phyloP scores from a whole-genome alignment of 1,140 invertebrate species.

The Galleria mellonella region DNA sequence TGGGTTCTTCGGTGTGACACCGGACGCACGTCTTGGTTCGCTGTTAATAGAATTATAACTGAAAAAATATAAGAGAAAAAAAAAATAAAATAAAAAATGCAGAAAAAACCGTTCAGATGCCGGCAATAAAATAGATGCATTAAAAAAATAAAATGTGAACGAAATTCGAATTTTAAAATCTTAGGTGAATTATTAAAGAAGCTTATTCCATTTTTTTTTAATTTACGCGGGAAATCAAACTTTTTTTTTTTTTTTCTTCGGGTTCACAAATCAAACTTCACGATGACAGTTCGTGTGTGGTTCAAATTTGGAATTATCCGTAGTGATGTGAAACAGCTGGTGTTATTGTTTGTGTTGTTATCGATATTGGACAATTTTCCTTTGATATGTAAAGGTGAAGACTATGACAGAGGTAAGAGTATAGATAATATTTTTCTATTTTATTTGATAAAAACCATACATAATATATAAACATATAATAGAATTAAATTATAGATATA shows the following conservation, averaged over 20 bases:
- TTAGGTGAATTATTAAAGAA: constrained; percentile 10
- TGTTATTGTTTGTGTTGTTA: constrained; percentile 46
- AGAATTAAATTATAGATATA: too few species aligned
- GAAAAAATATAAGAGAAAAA: constrained; percentile 10
- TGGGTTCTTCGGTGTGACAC: constrained; percentile 44
- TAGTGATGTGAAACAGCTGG: constrained; percentile 52
- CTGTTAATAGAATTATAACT: not conserved
- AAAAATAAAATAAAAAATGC: constrained; percentile 37
- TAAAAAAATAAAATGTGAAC: constrained; percentile 36
- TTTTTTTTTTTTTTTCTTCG: too few species aligned
- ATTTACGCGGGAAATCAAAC: constrained; percentile 35
- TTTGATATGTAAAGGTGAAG: constrained; percentile 33
- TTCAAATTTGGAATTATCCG: constrained; percentile 27
- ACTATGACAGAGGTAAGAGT: constrained; percentile 46
- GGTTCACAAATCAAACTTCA: too few species aligned
- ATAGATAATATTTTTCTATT: too few species aligned
- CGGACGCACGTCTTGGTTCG: constrained; percentile 30
- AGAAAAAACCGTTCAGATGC: constrained; percentile 36
- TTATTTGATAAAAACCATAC: too few species aligned
- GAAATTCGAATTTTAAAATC: constrained; percentile 9
- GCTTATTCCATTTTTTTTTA: not conserved
- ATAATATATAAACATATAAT: too few species aligned
- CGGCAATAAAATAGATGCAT: constrained; percentile 17
- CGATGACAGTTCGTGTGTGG: constrained; percentile 57
- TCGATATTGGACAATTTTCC: constrained; percentile 49